phyloP scores from a whole-genome alignment of 2,888 invertebrate genomes.

The Listrodromus nycthemerus region DNA sequence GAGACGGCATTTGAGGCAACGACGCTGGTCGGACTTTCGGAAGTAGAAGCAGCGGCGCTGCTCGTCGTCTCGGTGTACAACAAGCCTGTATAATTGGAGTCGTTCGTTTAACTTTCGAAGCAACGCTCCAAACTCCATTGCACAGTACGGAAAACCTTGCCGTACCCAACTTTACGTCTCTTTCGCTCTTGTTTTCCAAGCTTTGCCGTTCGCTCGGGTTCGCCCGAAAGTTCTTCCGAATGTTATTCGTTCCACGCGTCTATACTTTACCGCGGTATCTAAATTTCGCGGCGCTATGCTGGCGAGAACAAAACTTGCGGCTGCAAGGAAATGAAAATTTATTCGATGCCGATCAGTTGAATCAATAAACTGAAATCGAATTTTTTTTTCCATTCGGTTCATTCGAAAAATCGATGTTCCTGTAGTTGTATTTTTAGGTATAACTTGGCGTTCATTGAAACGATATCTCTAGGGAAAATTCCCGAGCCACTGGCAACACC shows the following conservation, averaged over 20 bases:
- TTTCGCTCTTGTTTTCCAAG: conserved; percentile 17
- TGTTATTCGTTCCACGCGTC: neutral
- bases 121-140: conserved; percentile 73
- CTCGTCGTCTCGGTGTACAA: conserved; percentile 68
- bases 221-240: conserved; percentile 8
- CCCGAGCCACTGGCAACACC: too few species aligned
- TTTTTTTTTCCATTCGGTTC: neutral
- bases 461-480: neutral
- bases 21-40: conserved; percentile 37
- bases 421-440: neutral
- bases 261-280: conserved; percentile 5
- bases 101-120: conserved; percentile 79
- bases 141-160: neutral
- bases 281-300: neutral
- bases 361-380: neutral
- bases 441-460: neutral
- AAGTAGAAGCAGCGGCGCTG: conserved; percentile 61
- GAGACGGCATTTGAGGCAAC: conserved; percentile 38
- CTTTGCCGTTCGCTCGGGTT: neutral
- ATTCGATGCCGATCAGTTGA: neutral
- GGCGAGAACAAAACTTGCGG: neutral
- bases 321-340: neutral
- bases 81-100: conserved; percentile 79
- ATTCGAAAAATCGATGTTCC: neutral
- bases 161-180: conserved; percentile 9